A percentile compares a stretch with the other conserved stretches of the same genome.
Evolutionary conservation across 2,888 invertebrate species (phyloP).

Genomic region (Diaprepes abbreviatus): DNA sequence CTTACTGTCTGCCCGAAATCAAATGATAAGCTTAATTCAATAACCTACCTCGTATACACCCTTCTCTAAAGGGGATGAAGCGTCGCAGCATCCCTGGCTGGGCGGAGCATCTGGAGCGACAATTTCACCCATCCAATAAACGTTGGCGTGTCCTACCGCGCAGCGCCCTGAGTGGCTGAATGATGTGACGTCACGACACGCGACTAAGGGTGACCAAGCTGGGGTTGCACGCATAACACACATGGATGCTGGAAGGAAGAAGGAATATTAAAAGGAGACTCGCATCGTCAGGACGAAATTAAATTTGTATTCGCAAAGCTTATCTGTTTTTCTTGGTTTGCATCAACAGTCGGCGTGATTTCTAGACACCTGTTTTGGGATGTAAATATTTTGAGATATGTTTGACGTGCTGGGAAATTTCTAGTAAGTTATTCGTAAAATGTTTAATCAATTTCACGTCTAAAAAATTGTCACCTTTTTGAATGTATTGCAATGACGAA

Average conservation of each 20-base stretch:
- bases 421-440: background rate
- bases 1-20: constrained; percentile 72
- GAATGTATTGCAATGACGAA: too few relatives aligned
- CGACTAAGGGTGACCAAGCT: constrained; percentile 51
- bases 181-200: constrained; percentile 61
- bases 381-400: constrained; percentile 41
- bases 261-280: constrained; percentile 64
- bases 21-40: constrained; percentile 87
- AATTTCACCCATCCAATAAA: constrained; percentile 51
- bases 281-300: constrained; percentile 60
- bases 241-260: constrained; percentile 49
- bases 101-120: constrained; percentile 57
- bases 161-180: constrained; percentile 50
- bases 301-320: constrained; percentile 66
- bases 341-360: constrained; percentile 64
- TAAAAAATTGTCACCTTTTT: too few relatives aligned
- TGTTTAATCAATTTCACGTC: background rate
- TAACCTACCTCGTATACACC: constrained; percentile 70
- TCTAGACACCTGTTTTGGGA: constrained; percentile 55
- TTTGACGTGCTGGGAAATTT: constrained; percentile 27
- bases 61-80: constrained; percentile 57
- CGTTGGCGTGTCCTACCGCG: constrained; percentile 37
- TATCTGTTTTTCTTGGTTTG: constrained; percentile 66
- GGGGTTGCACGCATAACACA: constrained; percentile 37
- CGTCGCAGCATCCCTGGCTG: constrained; percentile 51